phyloP scores from a whole-genome alignment of 1,140 invertebrate species.

The Psix sp. region DNA sequence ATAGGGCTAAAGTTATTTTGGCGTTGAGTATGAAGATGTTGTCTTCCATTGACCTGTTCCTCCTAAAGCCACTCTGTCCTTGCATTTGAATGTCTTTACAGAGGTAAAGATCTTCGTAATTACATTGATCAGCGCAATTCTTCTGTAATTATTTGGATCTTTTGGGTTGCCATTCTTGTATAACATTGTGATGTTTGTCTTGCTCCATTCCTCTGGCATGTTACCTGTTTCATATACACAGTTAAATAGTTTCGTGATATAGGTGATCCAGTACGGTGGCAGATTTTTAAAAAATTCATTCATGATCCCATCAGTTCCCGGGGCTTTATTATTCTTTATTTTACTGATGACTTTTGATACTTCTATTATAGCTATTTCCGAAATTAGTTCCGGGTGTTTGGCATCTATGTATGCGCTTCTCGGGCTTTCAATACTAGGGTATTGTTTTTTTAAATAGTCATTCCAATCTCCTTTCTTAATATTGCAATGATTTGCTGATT shows the following conservation, averaged over 20 bases:
- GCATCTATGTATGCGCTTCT: not conserved
- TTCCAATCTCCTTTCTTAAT: no score
- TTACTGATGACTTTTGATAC: not conserved
- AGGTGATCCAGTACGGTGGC: not conserved
- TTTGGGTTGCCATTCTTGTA: conserved; percentile 35
- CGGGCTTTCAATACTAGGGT: no score
- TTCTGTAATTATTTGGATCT: conserved; percentile 41
- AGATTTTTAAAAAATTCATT: conserved; percentile 1
- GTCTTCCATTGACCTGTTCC: conserved; percentile 17
- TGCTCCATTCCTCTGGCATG: conserved; percentile 7
- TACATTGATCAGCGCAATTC: conserved; percentile 41
- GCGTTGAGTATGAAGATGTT: conserved; percentile 35
- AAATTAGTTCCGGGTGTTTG: not conserved
- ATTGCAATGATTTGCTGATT: no score
- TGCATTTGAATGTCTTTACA: not conserved
- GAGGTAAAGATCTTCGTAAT: conserved; percentile 40
- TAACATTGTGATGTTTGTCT: conserved; percentile 20
- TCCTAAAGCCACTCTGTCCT: not conserved
- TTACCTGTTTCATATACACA: not conserved
- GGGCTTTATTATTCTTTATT: not conserved
- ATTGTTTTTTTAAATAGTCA: no score
- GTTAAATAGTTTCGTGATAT: not conserved
- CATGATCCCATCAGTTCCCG: not conserved
- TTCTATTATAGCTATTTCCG: not conserved
- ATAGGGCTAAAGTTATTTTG: no score